A percentile compares a stretch with the other conserved stretches of the same genome.
Conservation (phyloP, 37 sponge, comb jelly and placozoan species). For the Cliona cf. orientalis region DNA sequence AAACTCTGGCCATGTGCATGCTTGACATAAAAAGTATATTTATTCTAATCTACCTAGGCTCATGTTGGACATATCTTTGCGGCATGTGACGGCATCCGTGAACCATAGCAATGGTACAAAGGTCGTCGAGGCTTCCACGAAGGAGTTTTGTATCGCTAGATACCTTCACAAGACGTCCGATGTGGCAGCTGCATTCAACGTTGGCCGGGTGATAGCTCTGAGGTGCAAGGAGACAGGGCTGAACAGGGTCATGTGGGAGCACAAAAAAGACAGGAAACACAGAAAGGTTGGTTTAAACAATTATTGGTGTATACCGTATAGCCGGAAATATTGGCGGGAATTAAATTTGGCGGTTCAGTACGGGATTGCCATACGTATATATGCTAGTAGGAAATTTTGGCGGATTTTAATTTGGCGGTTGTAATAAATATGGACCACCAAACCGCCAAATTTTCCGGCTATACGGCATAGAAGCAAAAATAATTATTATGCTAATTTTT, state of each 20-base stretch:
- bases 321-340: too few relatives aligned
- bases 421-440: too few relatives aligned
- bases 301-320: too few relatives aligned
- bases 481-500: neutral
- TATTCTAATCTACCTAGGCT: constrained; percentile 55
- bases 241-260: constrained; percentile 83
- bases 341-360: too few relatives aligned
- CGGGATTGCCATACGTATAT: too few relatives aligned
- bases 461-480: too few relatives aligned
- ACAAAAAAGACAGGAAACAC: constrained; percentile 40
- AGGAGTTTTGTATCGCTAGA: constrained; percentile 80
- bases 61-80: constrained; percentile 47
- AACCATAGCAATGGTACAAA: constrained; percentile 75
- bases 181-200: constrained; percentile 82
- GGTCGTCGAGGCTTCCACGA: constrained; percentile 85
- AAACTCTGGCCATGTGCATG: neutral
- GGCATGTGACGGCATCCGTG: constrained; percentile 82
- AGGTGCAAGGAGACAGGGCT: constrained; percentile 74
- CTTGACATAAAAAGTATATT: neutral
- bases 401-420: too few relatives aligned
- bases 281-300: constrained; percentile 55
- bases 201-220: constrained; percentile 80
- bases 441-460: too few relatives aligned
- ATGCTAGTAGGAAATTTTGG: too few relatives aligned
- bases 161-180: constrained; percentile 91